Evolutionary conservation across 1,140 invertebrate genomes (phyloP).

Genomic region (Probaryconus sp.): DNA sequence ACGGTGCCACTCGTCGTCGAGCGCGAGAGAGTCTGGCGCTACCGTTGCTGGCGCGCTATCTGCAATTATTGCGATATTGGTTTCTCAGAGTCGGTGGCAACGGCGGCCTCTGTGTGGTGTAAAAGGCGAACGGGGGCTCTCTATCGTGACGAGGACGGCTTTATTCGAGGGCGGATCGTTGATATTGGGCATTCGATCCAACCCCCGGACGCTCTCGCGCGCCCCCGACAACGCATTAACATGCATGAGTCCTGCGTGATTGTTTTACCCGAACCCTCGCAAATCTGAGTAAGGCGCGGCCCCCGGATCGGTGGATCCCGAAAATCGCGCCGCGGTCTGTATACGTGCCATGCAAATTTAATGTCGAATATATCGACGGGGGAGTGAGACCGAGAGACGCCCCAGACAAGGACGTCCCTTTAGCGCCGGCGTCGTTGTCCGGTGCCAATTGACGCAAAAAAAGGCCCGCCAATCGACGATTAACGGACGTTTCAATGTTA

Average conservation of each 20-base stretch:
- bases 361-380: conserved; percentile 63
- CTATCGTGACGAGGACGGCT: conserved; percentile 45
- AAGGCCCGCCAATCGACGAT: conserved; percentile 35
- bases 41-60: conserved; percentile 54
- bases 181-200: conserved; percentile 77
- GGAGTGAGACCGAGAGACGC: conserved; percentile 18
- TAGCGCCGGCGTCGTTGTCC: conserved; percentile 38
- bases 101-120: conserved; percentile 47
- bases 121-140: conserved; percentile 43
- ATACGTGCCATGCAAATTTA: conserved; percentile 74
- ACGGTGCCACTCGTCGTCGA: conserved; percentile 47
- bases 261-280: conserved; percentile 75
- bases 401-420: conserved; percentile 12
- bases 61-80: conserved; percentile 74
- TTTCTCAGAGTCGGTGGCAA: conserved; percentile 66
- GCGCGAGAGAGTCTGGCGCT: too few relatives aligned
- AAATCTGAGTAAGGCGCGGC: conserved; percentile 72
- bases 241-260: conserved; percentile 78
- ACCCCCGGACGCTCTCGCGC: conserved; percentile 71
- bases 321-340: conserved; percentile 61
- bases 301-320: conserved; percentile 63
- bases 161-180: conserved; percentile 70
- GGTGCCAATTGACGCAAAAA: conserved; percentile 33
- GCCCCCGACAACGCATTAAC: conserved; percentile 77
- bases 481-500: conserved; percentile 46